These are phyloP conservation scores for Hexactinellida sp. DNA, from an alignment of 37 sponge, comb jelly and placozoan species.

Conservation along the genomic window DNA sequence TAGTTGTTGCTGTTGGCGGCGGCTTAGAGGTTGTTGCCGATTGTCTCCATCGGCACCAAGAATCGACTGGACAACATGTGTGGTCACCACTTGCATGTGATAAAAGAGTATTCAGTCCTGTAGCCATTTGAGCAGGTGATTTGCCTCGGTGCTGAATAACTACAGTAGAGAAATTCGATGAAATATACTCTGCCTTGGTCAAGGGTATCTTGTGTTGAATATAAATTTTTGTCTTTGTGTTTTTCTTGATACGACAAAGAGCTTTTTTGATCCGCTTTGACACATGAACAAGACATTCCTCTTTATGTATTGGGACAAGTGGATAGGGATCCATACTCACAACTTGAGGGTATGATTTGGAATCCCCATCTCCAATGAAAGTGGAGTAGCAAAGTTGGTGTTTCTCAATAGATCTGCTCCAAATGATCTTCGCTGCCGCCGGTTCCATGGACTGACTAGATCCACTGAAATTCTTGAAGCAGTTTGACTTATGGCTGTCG, in stretches of 20 bases:
- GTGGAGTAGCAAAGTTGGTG: neutral
- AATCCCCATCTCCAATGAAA: neutral
- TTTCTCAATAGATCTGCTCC: neutral
- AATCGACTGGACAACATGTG: neutral
- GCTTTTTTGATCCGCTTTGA: neutral
- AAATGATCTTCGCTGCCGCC: neutral
- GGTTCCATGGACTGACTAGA: neutral
- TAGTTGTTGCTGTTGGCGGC: neutral
- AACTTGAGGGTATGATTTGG: neutral
- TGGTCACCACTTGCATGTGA: neutral
- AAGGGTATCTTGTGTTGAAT: neutral
- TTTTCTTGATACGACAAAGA: neutral
- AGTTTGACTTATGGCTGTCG: neutral
- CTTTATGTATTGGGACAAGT: too few species aligned
- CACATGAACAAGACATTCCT: too few species aligned
- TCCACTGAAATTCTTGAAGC: neutral
- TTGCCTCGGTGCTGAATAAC: neutral
- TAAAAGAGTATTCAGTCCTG: neutral
- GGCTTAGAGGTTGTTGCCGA: neutral
- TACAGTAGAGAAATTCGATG: neutral
- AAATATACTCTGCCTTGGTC: neutral
- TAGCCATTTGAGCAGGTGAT: neutral
- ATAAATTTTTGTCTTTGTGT: neutral
- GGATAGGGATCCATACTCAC: too few species aligned
- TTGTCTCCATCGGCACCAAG: slow-evolving; percentile 1